phyloP scores from a whole-genome alignment of 2,113 vertebrate species.

The Epinephelus lanceolatus region DNA sequence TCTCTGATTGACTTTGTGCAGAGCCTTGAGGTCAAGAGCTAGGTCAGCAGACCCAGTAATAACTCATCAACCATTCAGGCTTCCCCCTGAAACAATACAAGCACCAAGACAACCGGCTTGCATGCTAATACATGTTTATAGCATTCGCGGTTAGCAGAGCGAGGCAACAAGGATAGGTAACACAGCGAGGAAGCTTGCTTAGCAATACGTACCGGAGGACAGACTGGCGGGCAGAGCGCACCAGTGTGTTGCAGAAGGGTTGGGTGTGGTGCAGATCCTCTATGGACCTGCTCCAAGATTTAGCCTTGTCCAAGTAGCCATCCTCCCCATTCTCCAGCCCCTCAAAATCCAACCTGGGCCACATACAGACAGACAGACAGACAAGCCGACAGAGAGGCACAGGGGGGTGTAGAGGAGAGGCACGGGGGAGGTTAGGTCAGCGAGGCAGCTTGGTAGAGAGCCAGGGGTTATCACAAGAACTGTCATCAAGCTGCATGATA shows the following conservation, averaged over 20 bases:
- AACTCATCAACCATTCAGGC: constrained; percentile 14
- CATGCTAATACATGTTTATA: constrained; percentile 60
- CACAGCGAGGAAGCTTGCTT: constrained; percentile 56
- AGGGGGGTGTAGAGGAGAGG: constrained; percentile 51
- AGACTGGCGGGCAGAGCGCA: constrained; percentile 94
- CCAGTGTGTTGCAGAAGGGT: constrained; percentile 94
- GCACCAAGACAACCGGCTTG: constrained; percentile 3
- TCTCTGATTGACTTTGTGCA: constrained; percentile 26
- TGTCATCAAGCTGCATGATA: constrained; percentile 68
- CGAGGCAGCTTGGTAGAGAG: constrained; percentile 72
- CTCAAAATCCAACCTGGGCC: constrained; percentile 96
- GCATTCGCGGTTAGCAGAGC: constrained; percentile 67
- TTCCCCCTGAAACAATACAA: constrained; percentile 19
- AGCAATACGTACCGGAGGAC: constrained; percentile 94
- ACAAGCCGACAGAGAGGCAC: constrained; percentile 70
- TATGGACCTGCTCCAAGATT: constrained; percentile 96
- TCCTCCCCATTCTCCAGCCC: constrained; percentile 93
- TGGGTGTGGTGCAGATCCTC: constrained; percentile 95
- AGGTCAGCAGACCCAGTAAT: constrained; percentile 6
- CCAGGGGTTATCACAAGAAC: constrained; percentile 74
- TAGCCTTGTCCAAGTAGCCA: constrained; percentile 91
- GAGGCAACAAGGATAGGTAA: constrained; percentile 41
- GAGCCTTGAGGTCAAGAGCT: constrained; percentile 30
- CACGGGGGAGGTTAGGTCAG: constrained; percentile 67
- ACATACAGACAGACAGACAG: constrained; percentile 68